Percentiles rank a stretch among this genome's conserved stretches.
These are phyloP conservation scores for Lycophotia porphyrea DNA, from an alignment of 2,888 invertebrate species.

Conservation along the genomic window DNA sequence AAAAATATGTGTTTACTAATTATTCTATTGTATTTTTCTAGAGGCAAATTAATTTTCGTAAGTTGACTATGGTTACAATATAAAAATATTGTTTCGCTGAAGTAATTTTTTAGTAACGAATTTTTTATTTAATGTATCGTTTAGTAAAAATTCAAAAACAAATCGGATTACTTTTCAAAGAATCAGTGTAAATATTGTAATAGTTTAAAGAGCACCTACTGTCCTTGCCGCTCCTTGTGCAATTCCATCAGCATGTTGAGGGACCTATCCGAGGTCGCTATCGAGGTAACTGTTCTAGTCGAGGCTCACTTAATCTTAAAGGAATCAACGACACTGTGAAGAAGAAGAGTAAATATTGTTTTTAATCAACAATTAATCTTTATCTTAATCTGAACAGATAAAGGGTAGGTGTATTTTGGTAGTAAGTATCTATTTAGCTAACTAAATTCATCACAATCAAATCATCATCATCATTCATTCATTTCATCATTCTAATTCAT, in stretches of 20 bases:
- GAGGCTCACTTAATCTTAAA: not conserved
- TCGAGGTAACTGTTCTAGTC: not conserved
- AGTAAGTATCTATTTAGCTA: not conserved
- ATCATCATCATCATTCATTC: too few species aligned
- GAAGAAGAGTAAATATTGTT: not conserved
- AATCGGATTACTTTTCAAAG: not conserved
- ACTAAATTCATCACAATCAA: too few species aligned
- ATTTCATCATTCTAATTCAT: too few species aligned
- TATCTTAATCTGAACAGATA: too few species aligned
- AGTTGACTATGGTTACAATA: conserved; percentile 22
- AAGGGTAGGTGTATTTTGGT: not conserved
- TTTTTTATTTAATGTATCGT: not conserved
- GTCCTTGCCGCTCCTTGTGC: not conserved
- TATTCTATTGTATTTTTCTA: conserved; percentile 40
- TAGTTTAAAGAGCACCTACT: not conserved
- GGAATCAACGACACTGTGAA: not conserved
- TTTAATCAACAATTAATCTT: not conserved
- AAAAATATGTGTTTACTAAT: conserved; percentile 39
- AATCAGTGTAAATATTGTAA: not conserved
- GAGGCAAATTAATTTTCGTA: conserved; percentile 38
- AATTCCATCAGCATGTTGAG: not conserved
- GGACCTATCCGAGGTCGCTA: not conserved
- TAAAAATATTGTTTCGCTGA: not conserved
- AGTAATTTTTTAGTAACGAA: not conserved
- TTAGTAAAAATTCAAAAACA: not conserved